Base-by-base conservation (phyloP, 2,888 invertebrate genomes). In the Leucophenga montana region DNA sequence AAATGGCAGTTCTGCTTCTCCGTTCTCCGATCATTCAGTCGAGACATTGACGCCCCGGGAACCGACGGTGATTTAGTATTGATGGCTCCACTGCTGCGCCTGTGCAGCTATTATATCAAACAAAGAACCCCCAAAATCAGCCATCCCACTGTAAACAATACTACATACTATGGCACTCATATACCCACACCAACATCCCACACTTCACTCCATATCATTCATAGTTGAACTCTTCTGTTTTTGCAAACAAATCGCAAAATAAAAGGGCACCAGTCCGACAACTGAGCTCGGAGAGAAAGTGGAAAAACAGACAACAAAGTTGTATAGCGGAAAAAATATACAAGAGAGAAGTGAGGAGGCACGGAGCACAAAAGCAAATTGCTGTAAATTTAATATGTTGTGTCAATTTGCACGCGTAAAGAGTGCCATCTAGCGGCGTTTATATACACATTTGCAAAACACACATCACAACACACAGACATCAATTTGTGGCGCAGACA, bases 401-500 rank as follows among this genome's bases (percentile, higher is more conserved):
- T 74, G 79, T 75, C 80, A 80, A 82, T 82, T 83, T 80, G 82
- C 77, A 80, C 78, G 77, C 79, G 74, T 75, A 82, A 82, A 80
- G 80, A 77, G 77, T 77, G 78, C 75, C 82, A 78, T 82, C 80
- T 77, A 83, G 78, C 73, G 79, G 80, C 83, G 80, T 80, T 83
- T 83, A 81, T 77, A 77, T 70, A 74, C 83, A 77, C 80, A 81
- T 81, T 83, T 79, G 78, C 73, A 74, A 71, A 22, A 4, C 13
- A 46, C 39, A 61, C 20, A 61, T 31, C 27, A 57, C 57, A 54
- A 9, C 8, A 54, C n/a, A 59, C 33, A 59, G 39, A 79, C 82
- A 83, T 83, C 80, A 82, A 78, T 80, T 83, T 83, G 80, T 78
- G 83, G 81, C 78, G 79, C 81, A 80, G 81, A 80, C 80, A 80